phyloP scores from a whole-genome alignment of 2,797 vertebrate genomes.

The Mormyrus hasselquistii region DNA sequence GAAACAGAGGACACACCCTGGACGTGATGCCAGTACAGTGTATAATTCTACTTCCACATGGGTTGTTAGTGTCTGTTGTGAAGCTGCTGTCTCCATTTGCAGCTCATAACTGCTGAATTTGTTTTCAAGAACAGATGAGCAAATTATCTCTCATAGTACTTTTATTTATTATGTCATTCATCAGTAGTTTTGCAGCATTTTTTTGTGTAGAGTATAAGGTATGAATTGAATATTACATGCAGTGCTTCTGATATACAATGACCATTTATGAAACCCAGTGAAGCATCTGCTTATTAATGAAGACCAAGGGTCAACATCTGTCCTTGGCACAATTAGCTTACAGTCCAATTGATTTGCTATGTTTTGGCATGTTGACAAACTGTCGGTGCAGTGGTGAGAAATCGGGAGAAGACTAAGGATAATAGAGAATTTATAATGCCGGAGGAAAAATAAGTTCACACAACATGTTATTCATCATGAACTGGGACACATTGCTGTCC shows the following conservation, averaged over 20 bases:
- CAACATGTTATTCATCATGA: no score
- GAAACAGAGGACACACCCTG: not conserved
- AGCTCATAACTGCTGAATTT: not conserved
- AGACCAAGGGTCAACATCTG: not conserved
- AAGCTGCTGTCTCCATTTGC: not conserved
- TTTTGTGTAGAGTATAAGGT: not conserved
- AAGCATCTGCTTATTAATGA: not conserved
- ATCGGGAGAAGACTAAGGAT: no score
- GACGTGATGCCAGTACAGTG: not conserved
- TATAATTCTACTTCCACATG: not conserved
- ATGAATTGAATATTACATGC: not conserved
- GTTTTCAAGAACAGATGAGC: not conserved
- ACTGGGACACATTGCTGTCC: no score
- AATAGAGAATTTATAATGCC: no score
- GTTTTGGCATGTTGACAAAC: no score
- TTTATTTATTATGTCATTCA: not conserved
- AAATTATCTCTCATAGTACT: not conserved
- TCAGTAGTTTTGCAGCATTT: not conserved
- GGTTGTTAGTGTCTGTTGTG: not conserved
- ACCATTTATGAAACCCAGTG: not conserved
- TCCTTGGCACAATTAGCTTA: not conserved
- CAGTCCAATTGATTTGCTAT: not conserved
- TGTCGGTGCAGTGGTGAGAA: no score
- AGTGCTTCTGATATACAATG: not conserved
- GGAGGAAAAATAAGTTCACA: no score